These are phyloP conservation scores for Phocoena sinus DNA, from an alignment of 2,113 vertebrate species.

Conservation along the genomic window DNA sequence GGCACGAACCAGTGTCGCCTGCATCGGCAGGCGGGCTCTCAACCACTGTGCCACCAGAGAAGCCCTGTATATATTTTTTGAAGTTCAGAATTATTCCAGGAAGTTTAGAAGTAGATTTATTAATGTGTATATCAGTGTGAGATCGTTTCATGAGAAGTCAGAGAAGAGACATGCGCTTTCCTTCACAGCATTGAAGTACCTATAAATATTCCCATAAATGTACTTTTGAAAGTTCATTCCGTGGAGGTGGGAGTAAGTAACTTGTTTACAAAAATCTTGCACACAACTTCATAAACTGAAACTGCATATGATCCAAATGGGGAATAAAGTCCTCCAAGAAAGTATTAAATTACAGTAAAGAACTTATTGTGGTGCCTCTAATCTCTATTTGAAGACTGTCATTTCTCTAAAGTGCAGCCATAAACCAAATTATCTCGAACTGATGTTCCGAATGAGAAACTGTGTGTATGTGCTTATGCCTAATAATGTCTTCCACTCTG, in stretches of 20 bases:
- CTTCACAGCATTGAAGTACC: not conserved
- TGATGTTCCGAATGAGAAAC: slow-evolving; percentile 19
- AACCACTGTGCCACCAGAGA: no score
- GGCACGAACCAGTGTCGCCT: no score
- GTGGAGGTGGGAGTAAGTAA: not conserved
- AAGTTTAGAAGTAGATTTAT: not conserved
- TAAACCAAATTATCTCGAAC: slow-evolving; percentile 33
- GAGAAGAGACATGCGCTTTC: not conserved
- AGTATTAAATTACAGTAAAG: slow-evolving; percentile 39
- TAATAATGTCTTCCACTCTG: slow-evolving; percentile 26
- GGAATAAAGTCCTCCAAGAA: slow-evolving; percentile 32
- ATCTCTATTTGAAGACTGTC: slow-evolving; percentile 46
- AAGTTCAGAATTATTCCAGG: not conserved
- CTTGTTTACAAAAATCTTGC: slow-evolving; percentile 32
- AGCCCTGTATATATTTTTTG: not conserved
- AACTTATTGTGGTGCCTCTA: slow-evolving; percentile 33
- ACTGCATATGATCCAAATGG: not conserved
- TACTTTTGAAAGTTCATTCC: not conserved
- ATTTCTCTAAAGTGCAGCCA: slow-evolving; percentile 20
- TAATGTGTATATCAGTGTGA: not conserved
- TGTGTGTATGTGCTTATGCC: not conserved
- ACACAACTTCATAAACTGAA: slow-evolving; percentile 7
- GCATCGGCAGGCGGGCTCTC: no score
- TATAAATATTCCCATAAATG: not conserved
- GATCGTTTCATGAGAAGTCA: not conserved